phyloP scores from a whole-genome alignment of 2,113 vertebrate species.

The Gallinago jamesoni region DNA sequence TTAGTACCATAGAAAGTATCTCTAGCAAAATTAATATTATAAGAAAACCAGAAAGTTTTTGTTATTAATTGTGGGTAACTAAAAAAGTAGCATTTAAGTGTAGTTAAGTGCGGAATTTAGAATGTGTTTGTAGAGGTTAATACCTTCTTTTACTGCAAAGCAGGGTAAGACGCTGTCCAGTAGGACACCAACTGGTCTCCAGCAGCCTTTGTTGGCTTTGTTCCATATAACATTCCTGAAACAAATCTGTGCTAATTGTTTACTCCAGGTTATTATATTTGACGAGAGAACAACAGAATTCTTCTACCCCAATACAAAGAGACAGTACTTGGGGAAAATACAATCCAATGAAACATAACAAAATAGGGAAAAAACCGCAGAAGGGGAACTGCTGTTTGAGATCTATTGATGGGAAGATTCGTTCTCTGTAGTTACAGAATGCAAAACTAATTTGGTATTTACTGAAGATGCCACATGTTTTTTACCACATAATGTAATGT shows the following conservation, averaged over 20 bases:
- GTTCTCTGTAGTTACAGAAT: not conserved
- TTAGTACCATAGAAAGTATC: not conserved
- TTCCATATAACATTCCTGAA: not conserved
- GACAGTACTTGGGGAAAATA: not conserved
- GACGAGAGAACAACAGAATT: not conserved
- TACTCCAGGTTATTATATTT: not conserved
- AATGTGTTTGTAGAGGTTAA: not conserved
- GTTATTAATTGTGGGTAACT: not conserved
- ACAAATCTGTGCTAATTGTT: too few species aligned
- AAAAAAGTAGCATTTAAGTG: not conserved
- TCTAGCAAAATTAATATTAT: not conserved
- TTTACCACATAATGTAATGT: not conserved
- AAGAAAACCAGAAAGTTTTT: not conserved
- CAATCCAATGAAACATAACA: not conserved
- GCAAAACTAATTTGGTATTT: not conserved
- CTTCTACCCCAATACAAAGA: not conserved
- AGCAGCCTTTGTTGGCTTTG: not conserved
- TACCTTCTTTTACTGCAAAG: not conserved
- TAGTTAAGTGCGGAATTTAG: not conserved
- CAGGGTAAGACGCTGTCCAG: not conserved
- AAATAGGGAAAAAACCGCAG: rapidly evolving
- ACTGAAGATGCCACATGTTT: not conserved
- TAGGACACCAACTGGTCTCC: not conserved
- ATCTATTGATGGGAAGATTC: not conserved
- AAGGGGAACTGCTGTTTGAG: not conserved